These are phyloP conservation scores for Drosophila paranaensis DNA, from an alignment of 2,888 invertebrate species.

Conservation along the genomic window DNA sequence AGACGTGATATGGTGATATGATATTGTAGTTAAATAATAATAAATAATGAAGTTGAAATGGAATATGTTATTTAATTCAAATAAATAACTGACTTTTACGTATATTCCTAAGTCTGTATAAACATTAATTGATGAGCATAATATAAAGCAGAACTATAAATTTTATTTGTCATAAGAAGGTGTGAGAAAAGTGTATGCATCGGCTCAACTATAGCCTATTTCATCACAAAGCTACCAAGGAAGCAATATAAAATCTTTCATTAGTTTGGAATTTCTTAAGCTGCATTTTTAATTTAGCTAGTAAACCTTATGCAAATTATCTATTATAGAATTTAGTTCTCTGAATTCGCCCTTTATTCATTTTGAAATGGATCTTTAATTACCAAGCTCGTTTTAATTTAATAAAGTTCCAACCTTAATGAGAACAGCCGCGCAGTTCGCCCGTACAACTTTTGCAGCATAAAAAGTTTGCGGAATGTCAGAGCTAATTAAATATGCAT, in stretches of 20 bases:
- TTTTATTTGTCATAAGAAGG: too few relatives aligned
- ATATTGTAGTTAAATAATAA: not conserved
- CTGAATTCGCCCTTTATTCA: not conserved
- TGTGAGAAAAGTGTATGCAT: too few relatives aligned
- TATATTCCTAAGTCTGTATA: too few relatives aligned
- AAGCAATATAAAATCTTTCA: too few relatives aligned
- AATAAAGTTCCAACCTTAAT: conserved; percentile 1
- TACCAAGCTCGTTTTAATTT: not conserved
- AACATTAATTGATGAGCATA: too few relatives aligned
- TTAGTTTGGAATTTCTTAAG: not conserved
- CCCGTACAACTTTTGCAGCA: conserved; percentile 25
- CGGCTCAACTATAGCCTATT: too few relatives aligned
- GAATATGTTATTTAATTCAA: too few relatives aligned
- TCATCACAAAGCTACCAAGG: too few relatives aligned
- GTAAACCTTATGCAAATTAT: not conserved
- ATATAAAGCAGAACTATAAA: too few relatives aligned
- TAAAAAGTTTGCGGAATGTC: conserved; percentile 30
- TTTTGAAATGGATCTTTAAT: not conserved
- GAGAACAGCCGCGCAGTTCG: not conserved
- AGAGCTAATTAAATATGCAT: conserved; percentile 58
- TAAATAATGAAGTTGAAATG: too few relatives aligned
- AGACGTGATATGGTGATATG: not conserved
- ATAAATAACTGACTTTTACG: too few relatives aligned
- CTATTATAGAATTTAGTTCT: not conserved
- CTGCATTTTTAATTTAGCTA: not conserved